These are phyloP conservation scores for Perizoma flavofasciatum DNA, from an alignment of 2,888 invertebrate genomes.

Conservation along the genomic window DNA sequence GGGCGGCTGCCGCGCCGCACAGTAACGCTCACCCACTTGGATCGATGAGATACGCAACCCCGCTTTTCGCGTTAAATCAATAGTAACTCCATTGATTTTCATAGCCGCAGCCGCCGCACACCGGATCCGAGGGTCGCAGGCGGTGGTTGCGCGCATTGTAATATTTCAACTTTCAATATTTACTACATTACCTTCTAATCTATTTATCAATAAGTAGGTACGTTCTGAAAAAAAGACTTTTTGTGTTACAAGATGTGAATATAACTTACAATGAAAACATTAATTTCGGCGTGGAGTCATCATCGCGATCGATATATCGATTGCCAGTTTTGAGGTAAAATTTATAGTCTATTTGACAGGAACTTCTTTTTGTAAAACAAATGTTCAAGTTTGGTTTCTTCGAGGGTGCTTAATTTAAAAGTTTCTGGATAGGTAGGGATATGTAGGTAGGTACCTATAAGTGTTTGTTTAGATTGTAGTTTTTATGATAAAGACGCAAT, in stretches of 20 bases:
- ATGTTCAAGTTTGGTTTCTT: too few species aligned
- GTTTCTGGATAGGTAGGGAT: too few species aligned
- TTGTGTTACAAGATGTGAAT: conserved; percentile 19
- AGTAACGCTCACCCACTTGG: conserved; percentile 64
- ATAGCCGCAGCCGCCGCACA: conserved; percentile 85
- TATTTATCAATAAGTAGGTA: neutral
- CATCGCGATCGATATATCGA: conserved; percentile 27
- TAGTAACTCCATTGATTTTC: conserved; percentile 90
- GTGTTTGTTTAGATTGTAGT: too few species aligned
- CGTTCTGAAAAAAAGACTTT: neutral
- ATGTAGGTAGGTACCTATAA: too few species aligned
- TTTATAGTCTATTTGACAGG: neutral
- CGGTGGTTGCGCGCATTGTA: conserved; percentile 76
- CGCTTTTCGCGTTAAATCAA: conserved; percentile 87
- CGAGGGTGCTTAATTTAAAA: too few species aligned
- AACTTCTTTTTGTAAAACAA: too few species aligned
- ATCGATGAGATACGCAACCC: conserved; percentile 91
- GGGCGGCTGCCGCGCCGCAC: conserved; percentile 38
- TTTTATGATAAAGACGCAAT: too few species aligned
- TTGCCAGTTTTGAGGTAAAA: conserved; percentile 38
- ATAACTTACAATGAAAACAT: conserved; percentile 1
- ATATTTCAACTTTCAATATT: conserved; percentile 1
- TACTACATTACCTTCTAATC: neutral
- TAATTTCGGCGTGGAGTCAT: conserved; percentile 10
- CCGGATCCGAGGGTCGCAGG: conserved; percentile 76